Conservation (phyloP, 1,140 invertebrate species). For the Littorina saxatilis region DNA sequence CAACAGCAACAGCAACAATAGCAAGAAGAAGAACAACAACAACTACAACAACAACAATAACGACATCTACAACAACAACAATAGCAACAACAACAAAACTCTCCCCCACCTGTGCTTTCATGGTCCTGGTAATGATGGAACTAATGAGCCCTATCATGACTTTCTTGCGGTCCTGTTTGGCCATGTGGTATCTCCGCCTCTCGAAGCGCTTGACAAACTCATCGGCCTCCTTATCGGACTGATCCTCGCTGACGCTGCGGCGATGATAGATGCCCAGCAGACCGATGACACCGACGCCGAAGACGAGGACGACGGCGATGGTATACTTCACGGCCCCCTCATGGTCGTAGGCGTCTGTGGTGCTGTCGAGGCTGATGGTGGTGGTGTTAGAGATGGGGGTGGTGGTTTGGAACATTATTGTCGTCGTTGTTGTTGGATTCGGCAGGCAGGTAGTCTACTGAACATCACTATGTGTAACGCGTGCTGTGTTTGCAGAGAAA, state of each 20-base stretch:
- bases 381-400: not conserved
- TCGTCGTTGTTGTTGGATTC: too few relatives aligned
- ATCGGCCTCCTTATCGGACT: slow-evolving; percentile 37
- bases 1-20: too few relatives aligned
- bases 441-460: too few relatives aligned
- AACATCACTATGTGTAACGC: too few relatives aligned
- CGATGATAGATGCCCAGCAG: slow-evolving; percentile 49
- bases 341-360: slow-evolving; percentile 43
- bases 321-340: slow-evolving; percentile 58
- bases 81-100: too few relatives aligned
- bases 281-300: slow-evolving; percentile 58
- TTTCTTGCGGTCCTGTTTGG: slow-evolving; percentile 13
- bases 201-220: slow-evolving; percentile 34
- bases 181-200: not conserved
- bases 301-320: slow-evolving; percentile 59
- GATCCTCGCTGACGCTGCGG: slow-evolving; percentile 15
- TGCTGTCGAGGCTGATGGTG: not conserved
- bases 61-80: too few relatives aligned
- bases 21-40: too few relatives aligned
- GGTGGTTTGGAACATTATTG: too few relatives aligned
- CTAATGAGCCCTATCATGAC: not conserved
- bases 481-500: too few relatives aligned
- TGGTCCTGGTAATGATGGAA: not conserved
- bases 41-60: too few relatives aligned
- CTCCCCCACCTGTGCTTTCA: not conserved